phyloP scores from a whole-genome alignment of 2,888 invertebrate genomes.

The Aporophyla lueneburgensis region DNA sequence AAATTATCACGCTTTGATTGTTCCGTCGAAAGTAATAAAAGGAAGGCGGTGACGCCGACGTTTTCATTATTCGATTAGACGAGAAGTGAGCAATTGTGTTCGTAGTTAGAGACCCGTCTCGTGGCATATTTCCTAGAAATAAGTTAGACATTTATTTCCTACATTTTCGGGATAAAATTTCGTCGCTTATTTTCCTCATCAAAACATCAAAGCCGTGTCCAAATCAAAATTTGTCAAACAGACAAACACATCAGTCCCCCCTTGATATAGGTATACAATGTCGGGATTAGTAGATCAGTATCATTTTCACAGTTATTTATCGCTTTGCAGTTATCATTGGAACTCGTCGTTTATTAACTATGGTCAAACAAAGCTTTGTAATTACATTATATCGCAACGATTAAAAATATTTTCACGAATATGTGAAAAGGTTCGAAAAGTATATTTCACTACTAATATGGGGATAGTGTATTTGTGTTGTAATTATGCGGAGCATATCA shows the following conservation, averaged over 20 bases:
- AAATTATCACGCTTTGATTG: conserved; percentile 74
- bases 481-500: neutral
- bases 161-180: neutral
- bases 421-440: neutral
- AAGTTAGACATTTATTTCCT: neutral
- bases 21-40: conserved; percentile 63
- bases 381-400: conserved; percentile 3
- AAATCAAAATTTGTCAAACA: neutral
- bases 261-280: neutral
- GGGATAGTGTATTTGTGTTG: neutral
- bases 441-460: neutral
- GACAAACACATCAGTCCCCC: neutral
- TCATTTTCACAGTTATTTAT: conserved; percentile 4
- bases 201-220: conserved; percentile 1
- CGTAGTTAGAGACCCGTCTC: conserved; percentile 23
- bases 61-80: conserved; percentile 61
- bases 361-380: conserved; percentile 10
- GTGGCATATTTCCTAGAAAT: conserved; percentile 15
- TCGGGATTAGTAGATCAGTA: conserved; percentile 4
- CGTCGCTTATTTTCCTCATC: conserved; percentile 1
- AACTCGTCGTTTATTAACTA: conserved; percentile 12
- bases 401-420: conserved; percentile 8
- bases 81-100: conserved; percentile 41
- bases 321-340: conserved; percentile 1
- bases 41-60: conserved; percentile 51